Percentiles rank a stretch among this genome's conserved stretches.
phyloP scores from a whole-genome alignment of 2,888 invertebrate genomes.

The Xylocampa areola region DNA sequence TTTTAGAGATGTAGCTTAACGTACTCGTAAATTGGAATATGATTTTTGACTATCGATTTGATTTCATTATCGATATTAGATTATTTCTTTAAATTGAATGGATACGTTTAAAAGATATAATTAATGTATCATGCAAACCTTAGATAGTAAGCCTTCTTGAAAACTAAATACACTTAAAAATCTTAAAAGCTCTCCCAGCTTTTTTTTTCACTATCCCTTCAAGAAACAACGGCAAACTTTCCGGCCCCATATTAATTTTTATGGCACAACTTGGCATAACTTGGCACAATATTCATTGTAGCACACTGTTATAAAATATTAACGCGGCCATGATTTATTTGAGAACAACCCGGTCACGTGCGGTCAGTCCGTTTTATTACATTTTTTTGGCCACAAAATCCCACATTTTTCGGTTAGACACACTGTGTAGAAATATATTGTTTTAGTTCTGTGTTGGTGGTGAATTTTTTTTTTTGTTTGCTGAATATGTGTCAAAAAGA shows the following conservation, averaged over 20 bases:
- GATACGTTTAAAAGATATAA: too few species aligned
- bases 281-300: conserved; percentile 70
- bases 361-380: conserved; percentile 82
- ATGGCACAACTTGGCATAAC: conserved; percentile 69
- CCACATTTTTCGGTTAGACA: conserved; percentile 55
- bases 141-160: too few species aligned
- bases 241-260: conserved; percentile 79
- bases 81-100: too few species aligned
- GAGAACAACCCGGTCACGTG: conserved; percentile 74
- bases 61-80: too few species aligned
- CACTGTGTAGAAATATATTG: conserved; percentile 58
- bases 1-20: too few species aligned
- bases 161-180: neutral
- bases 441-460: conserved; percentile 34
- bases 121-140: too few species aligned
- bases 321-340: conserved; percentile 79
- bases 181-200: neutral
- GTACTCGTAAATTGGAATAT: too few species aligned
- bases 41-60: too few species aligned
- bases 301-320: conserved; percentile 80
- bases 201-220: conserved; percentile 27
- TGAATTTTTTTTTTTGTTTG: neutral
- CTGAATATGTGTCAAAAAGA: too few species aligned
- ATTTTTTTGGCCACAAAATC: conserved; percentile 74
- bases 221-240: conserved; percentile 46